phyloP scores from a whole-genome alignment of 2,797 vertebrate species.

The Simalia tracyae region DNA sequence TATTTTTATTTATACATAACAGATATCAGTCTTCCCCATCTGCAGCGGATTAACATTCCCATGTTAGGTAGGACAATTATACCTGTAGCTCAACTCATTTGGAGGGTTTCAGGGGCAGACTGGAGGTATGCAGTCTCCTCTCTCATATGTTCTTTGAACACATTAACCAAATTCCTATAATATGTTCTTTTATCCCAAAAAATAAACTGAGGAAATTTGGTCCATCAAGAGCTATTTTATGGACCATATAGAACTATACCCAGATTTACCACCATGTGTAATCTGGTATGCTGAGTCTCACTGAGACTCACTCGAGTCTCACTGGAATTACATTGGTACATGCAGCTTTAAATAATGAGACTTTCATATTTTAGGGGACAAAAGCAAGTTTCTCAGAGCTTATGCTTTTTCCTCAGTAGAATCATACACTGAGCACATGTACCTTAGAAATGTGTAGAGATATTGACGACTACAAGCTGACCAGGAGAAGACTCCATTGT shows the following conservation, averaged over 20 bases:
- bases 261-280: neutral
- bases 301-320: neutral
- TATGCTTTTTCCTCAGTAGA: neutral
- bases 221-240: neutral
- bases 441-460: conserved; percentile 89
- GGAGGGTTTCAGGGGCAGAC: neutral
- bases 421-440: conserved; percentile 4
- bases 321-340: neutral
- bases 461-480: conserved; percentile 90
- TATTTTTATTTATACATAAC: neutral
- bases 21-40: neutral
- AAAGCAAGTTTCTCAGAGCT: neutral
- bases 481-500: conserved; percentile 92
- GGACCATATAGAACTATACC: neutral
- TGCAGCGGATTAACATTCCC: neutral
- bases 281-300: neutral
- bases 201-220: neutral
- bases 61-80: conserved; percentile 7
- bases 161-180: neutral
- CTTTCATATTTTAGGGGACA: neutral
- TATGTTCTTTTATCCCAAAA: neutral
- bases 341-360: neutral
- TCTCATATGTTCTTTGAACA: no score
- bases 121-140: neutral
- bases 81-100: neutral